These are phyloP conservation scores for Leptinotarsa rubiginosa DNA, from an alignment of 2,888 invertebrate genomes.

Conservation along the genomic window DNA sequence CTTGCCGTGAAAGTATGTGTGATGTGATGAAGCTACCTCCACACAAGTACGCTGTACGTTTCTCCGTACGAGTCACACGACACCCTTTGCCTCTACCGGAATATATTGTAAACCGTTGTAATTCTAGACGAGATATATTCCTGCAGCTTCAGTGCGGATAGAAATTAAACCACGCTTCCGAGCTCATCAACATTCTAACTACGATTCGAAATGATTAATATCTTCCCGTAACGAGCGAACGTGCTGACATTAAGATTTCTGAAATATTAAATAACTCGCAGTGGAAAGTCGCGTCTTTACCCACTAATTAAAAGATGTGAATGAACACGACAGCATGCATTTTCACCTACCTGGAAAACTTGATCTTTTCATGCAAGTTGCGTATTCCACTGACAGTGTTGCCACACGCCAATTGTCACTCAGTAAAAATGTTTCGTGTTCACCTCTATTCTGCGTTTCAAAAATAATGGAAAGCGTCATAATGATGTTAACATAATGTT, in stretches of 20 bases:
- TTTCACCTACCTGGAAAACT: slow-evolving; percentile 34
- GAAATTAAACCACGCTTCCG: background rate
- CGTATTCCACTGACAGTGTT: background rate
- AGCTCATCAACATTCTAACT: slow-evolving; percentile 18
- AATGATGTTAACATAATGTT: too few species aligned
- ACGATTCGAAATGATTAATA: slow-evolving; percentile 12
- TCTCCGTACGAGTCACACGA: background rate
- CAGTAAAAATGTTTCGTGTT: too few species aligned
- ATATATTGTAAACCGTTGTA: slow-evolving; percentile 4
- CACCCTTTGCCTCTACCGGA: background rate
- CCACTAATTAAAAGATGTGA: slow-evolving; percentile 37
- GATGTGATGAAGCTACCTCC: background rate
- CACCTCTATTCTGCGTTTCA: too few species aligned
- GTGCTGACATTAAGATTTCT: slow-evolving; percentile 1
- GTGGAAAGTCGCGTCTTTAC: slow-evolving; percentile 4
- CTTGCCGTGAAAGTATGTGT: too few species aligned
- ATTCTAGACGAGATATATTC: slow-evolving; percentile 8
- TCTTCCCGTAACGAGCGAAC: slow-evolving; percentile 14
- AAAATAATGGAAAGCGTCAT: too few species aligned
- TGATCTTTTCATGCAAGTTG: slow-evolving; percentile 31
- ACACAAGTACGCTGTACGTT: background rate
- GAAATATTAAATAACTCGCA: slow-evolving; percentile 7
- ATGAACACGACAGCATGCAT: slow-evolving; percentile 38
- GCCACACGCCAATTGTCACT: too few species aligned
- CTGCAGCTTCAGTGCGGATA: background rate